Conservation (phyloP, 2,797 vertebrate genomes). For the Carcharodon carcharias region DNA sequence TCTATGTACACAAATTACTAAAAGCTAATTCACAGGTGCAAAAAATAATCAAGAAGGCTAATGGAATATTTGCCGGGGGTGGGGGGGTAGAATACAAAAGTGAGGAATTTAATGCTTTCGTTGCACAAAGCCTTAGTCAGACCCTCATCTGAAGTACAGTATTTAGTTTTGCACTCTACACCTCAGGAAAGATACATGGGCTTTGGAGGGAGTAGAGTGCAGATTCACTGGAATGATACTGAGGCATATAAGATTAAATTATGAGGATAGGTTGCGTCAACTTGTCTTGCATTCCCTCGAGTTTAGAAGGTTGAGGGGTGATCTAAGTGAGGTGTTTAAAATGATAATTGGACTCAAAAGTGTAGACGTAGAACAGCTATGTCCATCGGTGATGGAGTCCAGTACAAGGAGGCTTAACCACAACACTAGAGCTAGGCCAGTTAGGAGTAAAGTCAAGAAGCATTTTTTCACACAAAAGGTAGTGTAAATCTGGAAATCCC, state of each 20-base stretch:
- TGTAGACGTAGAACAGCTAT: neutral
- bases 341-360: neutral
- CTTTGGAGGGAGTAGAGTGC: neutral
- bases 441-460: neutral
- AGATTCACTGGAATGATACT: neutral
- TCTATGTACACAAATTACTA: neutral
- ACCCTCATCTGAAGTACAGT: neutral
- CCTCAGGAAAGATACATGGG: neutral
- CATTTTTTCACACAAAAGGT: neutral
- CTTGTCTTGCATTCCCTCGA: neutral
- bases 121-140: neutral
- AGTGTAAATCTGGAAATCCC: neutral
- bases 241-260: neutral
- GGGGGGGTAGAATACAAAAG: neutral
- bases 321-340: neutral
- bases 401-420: neutral
- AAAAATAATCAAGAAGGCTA: neutral
- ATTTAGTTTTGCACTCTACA: neutral
- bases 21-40: neutral
- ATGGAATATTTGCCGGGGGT: neutral
- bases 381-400: neutral
- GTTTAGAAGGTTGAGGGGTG: neutral
- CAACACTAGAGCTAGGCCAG: neutral
- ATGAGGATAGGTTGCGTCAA: neutral
- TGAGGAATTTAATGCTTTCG: neutral